Base-by-base conservation (phyloP, 2,888 invertebrate genomes). In the Cryptophagus acutangulus region DNA sequence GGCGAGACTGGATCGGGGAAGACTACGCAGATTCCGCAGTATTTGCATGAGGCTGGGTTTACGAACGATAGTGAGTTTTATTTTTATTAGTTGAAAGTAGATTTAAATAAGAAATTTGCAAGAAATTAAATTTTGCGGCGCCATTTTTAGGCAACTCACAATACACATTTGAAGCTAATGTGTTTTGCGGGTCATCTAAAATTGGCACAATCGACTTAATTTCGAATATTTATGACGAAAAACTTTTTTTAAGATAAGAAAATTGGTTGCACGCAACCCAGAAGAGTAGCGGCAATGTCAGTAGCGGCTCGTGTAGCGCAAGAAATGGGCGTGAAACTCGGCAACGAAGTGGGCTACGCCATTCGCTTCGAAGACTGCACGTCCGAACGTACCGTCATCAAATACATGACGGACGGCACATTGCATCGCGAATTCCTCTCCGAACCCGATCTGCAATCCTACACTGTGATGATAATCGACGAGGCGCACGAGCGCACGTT, bases 331-430 rank as follows among this genome's bases (percentile, higher is more conserved):
- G 88, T 91, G 0, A 99, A 97, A 72, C 74, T 99, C 17, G 99
- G 97, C 35, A 89, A 88, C 67, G 89, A 90, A 74, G 90, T 90
- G 34, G 86, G 87, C 2, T 87, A 87, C 55, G 84, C 86, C 49
- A 99, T 99, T 59, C 79, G 99, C 55, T 99, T 99, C 74, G 99
- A 99, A 73, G 99, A 99, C 66, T 99, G 97, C 65, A 97, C 97
- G 1, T 95, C 95, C 2, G 96, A 97, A 67, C 77, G 95, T 52
- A 99, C 99, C 4, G 76, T 92, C 13, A 80, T 99, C 34, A 99
- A 99, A 70, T 99, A 99, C 65, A 97, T 99, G 97, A 99, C 99
- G 17, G 99, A 99, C 71, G 99, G 99, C 60, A 99, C 97, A 62
- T 71, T 99, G 29, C 87, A 99, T 51, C 74, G 99, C 60, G 99